Evolutionary conservation across 1,140 invertebrate genomes (phyloP).

Genomic region (Diorhabda sublineata): DNA sequence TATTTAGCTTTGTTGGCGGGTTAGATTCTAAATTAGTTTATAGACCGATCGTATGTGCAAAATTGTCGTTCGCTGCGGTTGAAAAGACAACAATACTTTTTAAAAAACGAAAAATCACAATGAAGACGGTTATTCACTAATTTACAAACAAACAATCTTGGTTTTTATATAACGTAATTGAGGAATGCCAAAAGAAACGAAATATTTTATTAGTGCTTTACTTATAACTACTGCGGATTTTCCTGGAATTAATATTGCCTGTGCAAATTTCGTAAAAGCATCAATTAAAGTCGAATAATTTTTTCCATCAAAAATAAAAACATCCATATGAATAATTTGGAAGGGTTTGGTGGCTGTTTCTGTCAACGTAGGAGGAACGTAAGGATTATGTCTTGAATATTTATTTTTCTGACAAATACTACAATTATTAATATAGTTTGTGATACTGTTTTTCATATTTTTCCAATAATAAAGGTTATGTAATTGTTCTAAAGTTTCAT

Average conservation of each 20-base stretch:
- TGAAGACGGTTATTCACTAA: no score
- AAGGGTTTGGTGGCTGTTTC: neutral
- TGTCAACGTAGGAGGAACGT: neutral
- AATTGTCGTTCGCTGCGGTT: no score
- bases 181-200: slow-evolving; percentile 8
- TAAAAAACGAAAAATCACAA: no score
- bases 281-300: neutral
- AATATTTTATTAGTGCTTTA: neutral
- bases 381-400: neutral
- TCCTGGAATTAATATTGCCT: neutral
- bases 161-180: neutral
- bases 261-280: neutral
- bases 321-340: slow-evolving; percentile 3
- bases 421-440: slow-evolving; percentile 23
- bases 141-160: no score
- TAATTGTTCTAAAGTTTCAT: slow-evolving; percentile 22
- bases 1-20: no score
- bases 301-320: neutral
- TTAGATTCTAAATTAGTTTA: no score
- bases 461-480: slow-evolving; percentile 21
- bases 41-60: no score
- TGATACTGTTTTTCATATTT: slow-evolving; percentile 18
- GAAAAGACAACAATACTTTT: no score
- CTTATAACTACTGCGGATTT: neutral
- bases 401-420: neutral